phyloP scores from a whole-genome alignment of 2,113 vertebrate genomes.

The Mesocricetus auratus region DNA sequence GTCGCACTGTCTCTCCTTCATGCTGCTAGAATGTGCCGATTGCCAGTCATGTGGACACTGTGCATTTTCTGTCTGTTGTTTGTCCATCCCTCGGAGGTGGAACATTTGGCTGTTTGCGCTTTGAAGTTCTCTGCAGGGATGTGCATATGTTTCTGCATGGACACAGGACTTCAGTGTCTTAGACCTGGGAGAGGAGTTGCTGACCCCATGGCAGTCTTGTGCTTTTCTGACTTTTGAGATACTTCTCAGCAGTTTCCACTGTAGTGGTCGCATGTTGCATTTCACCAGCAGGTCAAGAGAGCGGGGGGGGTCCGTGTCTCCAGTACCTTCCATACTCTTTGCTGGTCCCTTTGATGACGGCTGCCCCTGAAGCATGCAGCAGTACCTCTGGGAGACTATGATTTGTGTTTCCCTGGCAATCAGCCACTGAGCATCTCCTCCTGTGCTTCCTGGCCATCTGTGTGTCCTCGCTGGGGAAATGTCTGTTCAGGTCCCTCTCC shows the following conservation, averaged over 20 bases:
- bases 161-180: not conserved
- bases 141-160: not conserved
- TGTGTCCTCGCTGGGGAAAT: not conserved
- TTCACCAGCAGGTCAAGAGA: fast-evolving
- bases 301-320: not conserved
- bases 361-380: not conserved
- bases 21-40: too few species aligned
- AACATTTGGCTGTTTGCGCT: not conserved
- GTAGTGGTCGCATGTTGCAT: not conserved
- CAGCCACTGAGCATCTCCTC: too few species aligned
- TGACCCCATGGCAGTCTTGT: not conserved
- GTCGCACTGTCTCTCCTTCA: too few species aligned
- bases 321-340: not conserved
- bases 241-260: not conserved
- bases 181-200: not conserved
- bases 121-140: not conserved
- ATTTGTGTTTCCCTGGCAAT: not conserved
- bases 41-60: not conserved
- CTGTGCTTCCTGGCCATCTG: not conserved
- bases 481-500: not conserved
- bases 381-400: not conserved
- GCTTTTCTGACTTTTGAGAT: not conserved
- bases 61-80: not conserved
- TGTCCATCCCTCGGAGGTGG: not conserved
- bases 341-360: not conserved